phyloP scores from a whole-genome alignment of 1,140 invertebrate species.

The Arion vulgaris region DNA sequence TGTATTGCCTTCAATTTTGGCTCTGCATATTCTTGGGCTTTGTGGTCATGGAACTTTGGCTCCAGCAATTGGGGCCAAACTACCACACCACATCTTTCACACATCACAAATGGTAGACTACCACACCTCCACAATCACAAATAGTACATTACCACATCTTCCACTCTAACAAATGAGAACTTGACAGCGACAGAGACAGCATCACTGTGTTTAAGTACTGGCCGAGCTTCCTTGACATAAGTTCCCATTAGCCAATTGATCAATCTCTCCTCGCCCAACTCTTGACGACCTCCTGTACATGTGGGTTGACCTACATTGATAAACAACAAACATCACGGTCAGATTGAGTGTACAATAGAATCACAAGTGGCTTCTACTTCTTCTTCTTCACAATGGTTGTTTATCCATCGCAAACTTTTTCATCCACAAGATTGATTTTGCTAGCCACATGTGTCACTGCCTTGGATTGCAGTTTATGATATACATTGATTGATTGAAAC shows the following conservation, averaged over 20 bases:
- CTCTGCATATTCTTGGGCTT: too few species aligned
- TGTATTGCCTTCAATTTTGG: too few species aligned
- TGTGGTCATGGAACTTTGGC: too few species aligned
- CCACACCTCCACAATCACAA: not conserved
- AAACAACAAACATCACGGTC: not conserved
- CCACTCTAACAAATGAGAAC: constrained; percentile 43
- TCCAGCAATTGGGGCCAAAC: too few species aligned
- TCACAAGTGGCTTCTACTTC: not conserved
- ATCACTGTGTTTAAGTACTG: constrained; percentile 21
- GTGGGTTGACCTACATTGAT: constrained; percentile 7
- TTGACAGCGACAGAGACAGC: constrained; percentile 42
- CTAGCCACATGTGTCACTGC: too few species aligned
- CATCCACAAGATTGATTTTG: too few species aligned
- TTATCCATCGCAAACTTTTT: too few species aligned
- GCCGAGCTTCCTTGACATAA: constrained; percentile 42
- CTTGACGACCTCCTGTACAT: not conserved
- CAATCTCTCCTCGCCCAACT: constrained; percentile 26
- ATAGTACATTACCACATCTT: constrained; percentile 39
- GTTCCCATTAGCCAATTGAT: constrained; percentile 18
- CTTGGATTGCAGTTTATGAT: too few species aligned
- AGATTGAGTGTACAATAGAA: not conserved
- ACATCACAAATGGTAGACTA: too few species aligned
- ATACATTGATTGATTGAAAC: too few species aligned
- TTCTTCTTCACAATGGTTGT: too few species aligned
- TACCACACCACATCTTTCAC: too few species aligned